Percentiles rank a stretch among this genome's conserved stretches.
These are phyloP conservation scores for Ctenopoma kingsleyae DNA, from an alignment of 2,797 vertebrate species.

Conservation along the genomic window DNA sequence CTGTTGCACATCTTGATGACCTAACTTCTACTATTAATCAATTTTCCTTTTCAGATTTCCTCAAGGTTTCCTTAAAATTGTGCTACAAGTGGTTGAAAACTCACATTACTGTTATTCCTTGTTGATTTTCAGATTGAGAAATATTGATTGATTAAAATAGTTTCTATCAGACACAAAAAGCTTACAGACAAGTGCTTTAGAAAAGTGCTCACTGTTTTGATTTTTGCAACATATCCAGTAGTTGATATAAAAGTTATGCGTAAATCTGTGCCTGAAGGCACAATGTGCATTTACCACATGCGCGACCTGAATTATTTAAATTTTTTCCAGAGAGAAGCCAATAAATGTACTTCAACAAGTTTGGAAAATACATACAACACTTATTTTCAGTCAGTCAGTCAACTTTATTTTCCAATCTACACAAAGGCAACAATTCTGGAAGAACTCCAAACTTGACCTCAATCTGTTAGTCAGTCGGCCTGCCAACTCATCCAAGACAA, in stretches of 20 bases:
- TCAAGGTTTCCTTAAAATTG: background rate
- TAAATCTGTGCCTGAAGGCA: too few species aligned
- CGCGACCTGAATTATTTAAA: too few species aligned
- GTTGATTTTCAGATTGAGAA: background rate
- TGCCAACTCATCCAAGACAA: constrained; percentile 39
- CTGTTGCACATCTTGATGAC: too few species aligned
- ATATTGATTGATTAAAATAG: too few species aligned
- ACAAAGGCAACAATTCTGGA: constrained; percentile 22
- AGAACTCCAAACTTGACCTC: constrained; percentile 41
- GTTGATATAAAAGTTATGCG: too few species aligned
- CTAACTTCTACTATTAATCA: too few species aligned
- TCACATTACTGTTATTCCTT: background rate
- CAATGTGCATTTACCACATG: too few species aligned
- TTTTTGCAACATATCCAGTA: too few species aligned
- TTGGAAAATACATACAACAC: background rate
- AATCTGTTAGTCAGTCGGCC: constrained; percentile 43
- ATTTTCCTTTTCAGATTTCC: too few species aligned
- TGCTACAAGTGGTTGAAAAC: background rate
- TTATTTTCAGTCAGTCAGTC: constrained; percentile 15
- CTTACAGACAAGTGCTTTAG: too few species aligned
- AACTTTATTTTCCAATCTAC: constrained; percentile 40
- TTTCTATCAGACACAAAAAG: too few species aligned
- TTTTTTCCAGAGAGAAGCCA: constrained; percentile 1
- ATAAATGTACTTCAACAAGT: constrained; percentile 9
- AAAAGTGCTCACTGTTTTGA: too few species aligned